Percentiles rank a stretch among this genome's conserved stretches.
These are phyloP conservation scores for Acanthornis magna DNA, from an alignment of 2,797 vertebrate genomes.

Conservation along the genomic window DNA sequence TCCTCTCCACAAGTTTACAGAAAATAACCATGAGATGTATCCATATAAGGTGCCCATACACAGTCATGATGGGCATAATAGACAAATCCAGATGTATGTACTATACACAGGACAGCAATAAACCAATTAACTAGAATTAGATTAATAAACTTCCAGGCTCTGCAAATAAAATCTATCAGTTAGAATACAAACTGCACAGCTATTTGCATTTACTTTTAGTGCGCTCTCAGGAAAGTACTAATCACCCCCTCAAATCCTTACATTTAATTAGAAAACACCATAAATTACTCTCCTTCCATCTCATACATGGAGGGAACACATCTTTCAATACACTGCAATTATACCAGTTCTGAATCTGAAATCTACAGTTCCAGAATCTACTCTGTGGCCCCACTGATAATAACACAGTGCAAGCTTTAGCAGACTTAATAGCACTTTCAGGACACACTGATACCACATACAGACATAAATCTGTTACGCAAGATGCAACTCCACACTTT, in stretches of 20 bases:
- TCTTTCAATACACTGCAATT: not conserved
- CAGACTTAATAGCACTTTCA: not conserved
- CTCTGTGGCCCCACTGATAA: not conserved
- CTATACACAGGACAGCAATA: not conserved
- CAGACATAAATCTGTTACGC: not conserved
- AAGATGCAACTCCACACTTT: not conserved
- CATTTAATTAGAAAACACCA: not conserved
- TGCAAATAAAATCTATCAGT: not conserved
- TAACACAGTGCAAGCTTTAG: not conserved
- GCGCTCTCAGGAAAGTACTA: not conserved
- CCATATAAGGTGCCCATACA: not conserved
- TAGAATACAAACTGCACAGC: not conserved
- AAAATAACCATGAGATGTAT: not conserved
- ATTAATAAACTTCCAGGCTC: not conserved
- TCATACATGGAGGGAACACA: not conserved
- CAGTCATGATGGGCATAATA: not conserved
- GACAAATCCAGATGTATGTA: not conserved
- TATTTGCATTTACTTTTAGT: not conserved
- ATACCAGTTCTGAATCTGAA: not conserved
- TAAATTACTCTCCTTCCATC: not conserved
- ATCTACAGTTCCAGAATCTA: not conserved
- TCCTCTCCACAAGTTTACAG: not conserved
- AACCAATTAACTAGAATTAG: conserved; percentile 20
- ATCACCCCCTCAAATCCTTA: not conserved
- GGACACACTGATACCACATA: not conserved